These are phyloP conservation scores for Drosophila tropicalis DNA, from an alignment of 1,140 invertebrate genomes.

Conservation along the genomic window DNA sequence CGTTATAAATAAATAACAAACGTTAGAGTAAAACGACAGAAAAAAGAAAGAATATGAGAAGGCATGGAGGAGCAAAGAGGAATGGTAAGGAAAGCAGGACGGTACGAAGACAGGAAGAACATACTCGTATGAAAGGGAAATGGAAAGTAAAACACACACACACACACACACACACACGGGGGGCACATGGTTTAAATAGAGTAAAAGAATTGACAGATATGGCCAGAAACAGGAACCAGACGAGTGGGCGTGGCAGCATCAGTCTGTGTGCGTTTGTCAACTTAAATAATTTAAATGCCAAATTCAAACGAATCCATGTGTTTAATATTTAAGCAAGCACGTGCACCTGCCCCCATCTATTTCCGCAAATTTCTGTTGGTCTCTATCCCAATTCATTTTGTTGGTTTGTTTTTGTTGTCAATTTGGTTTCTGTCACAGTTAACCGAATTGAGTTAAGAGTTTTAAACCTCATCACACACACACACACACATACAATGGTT, in stretches of 20 bases:
- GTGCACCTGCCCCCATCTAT: constrained; percentile 2
- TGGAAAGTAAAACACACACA: constrained; percentile 25
- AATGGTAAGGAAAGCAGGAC: constrained; percentile 1
- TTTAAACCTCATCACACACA: background rate
- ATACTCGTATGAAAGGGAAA: constrained; percentile 51
- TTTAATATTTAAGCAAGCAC: constrained; percentile 70
- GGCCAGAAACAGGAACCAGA: constrained; percentile 28
- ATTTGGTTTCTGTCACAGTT: constrained; percentile 49
- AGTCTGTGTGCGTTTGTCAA: constrained; percentile 61
- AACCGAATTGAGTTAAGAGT: constrained; percentile 37
- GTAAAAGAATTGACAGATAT: constrained; percentile 46
- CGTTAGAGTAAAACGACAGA: constrained; percentile 56
- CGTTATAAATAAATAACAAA: constrained; percentile 81
- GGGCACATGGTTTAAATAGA: constrained; percentile 9
- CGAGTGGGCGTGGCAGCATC: constrained; percentile 54
- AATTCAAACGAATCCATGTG: constrained; percentile 74
- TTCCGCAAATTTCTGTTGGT: background rate
- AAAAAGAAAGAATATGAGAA: constrained; percentile 24
- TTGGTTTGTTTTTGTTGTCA: constrained; percentile 41
- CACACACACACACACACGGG: background rate
- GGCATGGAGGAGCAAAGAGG: constrained; percentile 1
- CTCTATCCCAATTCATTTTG: constrained; percentile 30
- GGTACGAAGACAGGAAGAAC: constrained; percentile 28
- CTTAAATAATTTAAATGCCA: constrained; percentile 80
- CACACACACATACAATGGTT: constrained; percentile 34